phyloP scores from a whole-genome alignment of 2,797 vertebrate species.

The Gephyroberyx darwinii region DNA sequence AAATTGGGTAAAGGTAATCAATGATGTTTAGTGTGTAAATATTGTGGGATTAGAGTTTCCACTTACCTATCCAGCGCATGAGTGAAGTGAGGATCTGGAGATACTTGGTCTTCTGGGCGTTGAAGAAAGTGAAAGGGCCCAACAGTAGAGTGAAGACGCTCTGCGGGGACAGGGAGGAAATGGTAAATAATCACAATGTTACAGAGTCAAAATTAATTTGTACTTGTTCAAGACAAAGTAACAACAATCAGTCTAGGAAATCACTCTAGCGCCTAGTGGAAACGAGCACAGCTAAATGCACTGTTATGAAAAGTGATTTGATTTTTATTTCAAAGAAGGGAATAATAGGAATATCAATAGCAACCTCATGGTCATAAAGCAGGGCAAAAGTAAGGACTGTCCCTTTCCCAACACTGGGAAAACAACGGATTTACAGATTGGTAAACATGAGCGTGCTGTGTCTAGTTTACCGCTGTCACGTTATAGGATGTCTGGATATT shows the following conservation, averaged over 20 bases:
- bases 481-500: too few relatives aligned
- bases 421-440: too few relatives aligned
- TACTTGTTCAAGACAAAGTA: neutral
- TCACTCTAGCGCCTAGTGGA: neutral
- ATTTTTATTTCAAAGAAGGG: neutral
- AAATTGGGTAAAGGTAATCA: neutral
- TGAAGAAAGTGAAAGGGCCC: slow-evolving; percentile 97
- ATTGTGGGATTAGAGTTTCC: neutral
- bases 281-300: neutral
- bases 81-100: slow-evolving; percentile 96
- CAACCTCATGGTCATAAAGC: too few relatives aligned
- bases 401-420: too few relatives aligned
- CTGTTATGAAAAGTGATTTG: neutral
- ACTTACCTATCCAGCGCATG: slow-evolving; percentile 98
- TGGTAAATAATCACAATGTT: neutral
- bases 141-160: slow-evolving; percentile 87
- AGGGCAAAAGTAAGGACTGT: too few relatives aligned
- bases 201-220: neutral
- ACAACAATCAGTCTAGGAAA: neutral
- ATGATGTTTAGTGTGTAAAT: neutral
- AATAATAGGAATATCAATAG: neutral
- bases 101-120: slow-evolving; percentile 98
- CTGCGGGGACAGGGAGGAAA: slow-evolving; percentile 68
- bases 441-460: too few relatives aligned
- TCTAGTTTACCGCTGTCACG: too few relatives aligned